A percentile compares a stretch with the other conserved stretches of the same genome.
Conservation (phyloP, 2,113 vertebrate genomes). For the Tachuris rubrigastra region DNA sequence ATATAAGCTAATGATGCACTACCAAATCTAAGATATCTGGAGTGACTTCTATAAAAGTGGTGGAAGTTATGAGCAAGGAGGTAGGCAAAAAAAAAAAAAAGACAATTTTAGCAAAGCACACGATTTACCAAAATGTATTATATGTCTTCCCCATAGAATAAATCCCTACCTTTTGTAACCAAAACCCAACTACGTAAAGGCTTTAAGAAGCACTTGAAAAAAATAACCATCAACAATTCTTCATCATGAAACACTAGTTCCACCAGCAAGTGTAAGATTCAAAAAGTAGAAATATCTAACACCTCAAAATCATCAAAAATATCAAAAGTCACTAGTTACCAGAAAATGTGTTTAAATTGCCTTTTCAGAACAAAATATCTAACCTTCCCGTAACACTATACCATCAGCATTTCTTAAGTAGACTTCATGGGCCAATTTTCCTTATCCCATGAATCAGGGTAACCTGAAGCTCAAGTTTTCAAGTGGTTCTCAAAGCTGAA, state of each 20-base stretch:
- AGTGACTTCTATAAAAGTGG: background rate
- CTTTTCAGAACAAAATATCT: background rate
- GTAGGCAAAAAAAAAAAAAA: background rate
- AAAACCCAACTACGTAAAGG: background rate
- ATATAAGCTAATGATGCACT: background rate
- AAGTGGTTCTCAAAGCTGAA: slow-evolving; percentile 9
- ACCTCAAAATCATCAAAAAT: background rate
- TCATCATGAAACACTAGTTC: background rate
- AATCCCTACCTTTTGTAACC: background rate
- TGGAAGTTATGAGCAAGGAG: background rate
- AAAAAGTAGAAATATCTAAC: background rate
- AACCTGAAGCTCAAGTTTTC: background rate
- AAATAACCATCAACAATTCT: background rate
- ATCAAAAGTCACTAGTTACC: background rate
- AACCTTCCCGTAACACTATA: background rate
- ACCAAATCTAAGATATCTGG: background rate
- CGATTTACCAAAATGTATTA: background rate
- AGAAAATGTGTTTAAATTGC: background rate
- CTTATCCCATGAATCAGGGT: background rate
- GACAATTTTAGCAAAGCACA: background rate
- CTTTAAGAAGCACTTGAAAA: background rate
- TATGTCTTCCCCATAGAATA: background rate
- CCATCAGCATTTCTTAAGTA: background rate
- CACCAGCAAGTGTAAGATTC: background rate
- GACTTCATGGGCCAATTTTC: background rate